phyloP scores from a whole-genome alignment of 2,888 invertebrate species.

The Catocala nupta region DNA sequence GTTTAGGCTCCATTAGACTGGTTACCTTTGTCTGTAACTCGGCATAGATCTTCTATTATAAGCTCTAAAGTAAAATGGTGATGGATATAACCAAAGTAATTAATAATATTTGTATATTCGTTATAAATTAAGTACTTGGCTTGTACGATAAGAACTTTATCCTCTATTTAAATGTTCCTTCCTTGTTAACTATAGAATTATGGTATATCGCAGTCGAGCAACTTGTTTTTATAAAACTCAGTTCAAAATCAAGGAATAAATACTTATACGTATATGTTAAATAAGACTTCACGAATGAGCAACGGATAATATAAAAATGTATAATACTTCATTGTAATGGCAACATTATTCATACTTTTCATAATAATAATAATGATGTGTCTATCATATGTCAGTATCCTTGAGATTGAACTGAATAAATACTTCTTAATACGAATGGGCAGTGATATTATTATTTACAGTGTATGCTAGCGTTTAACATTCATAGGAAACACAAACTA shows the following conservation, averaged over 20 bases:
- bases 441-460: slow-evolving; percentile 3
- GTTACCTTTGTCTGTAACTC: background rate
- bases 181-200: no score
- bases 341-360: no score
- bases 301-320: no score
- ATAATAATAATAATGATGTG: no score
- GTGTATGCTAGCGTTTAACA: background rate
- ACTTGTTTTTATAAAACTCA: background rate
- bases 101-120: slow-evolving; percentile 53
- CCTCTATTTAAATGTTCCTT: background rate
- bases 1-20: no score
- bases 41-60: background rate
- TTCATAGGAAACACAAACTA: background rate
- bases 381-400: background rate
- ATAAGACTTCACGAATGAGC: background rate
- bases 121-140: slow-evolving; percentile 37
- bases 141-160: background rate
- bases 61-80: background rate
- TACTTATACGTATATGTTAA: background rate
- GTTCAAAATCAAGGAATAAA: background rate
- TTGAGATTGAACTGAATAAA: background rate
- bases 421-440: background rate
- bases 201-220: no score
- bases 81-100: background rate
- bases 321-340: no score